Base-by-base conservation (phyloP, 1,140 invertebrate genomes). In the Listronotus oregonensis region DNA sequence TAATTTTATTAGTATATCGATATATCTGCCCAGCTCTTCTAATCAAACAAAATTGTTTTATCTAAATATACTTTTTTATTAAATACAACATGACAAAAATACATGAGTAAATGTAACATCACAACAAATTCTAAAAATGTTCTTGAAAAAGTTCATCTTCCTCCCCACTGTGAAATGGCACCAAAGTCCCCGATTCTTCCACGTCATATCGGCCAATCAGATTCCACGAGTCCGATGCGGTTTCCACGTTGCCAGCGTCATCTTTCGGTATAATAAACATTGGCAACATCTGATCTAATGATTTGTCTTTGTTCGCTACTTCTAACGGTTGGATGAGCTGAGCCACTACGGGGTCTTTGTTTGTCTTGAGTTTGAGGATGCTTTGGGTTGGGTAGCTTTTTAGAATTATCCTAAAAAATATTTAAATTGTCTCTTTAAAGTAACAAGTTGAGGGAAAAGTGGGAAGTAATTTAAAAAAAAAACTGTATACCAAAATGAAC, bases 181-280 rank as follows among this genome's bases (percentile, higher is more conserved):
- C 76, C 18, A 80, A 71, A 12, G 73, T 69, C 40, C 75, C 78
- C 34, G 78, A 76, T 62, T 78, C 78, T 49, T 78, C 78, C 8
- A 80, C 78, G 54, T 75, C 78, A 57, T 78, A 80, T 63, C 73
- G 75, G n/a, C 74, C 77, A 40, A 78, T 76, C 40, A 79, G 70
- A 65, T 69, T 77, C 77, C 77, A 79, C 8, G 72, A 57, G 43
- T 77, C 77, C 42, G 67, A 51, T 47, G 56, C 64, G 39, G 61
- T 66, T 14, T 75, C 71, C 8, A 74, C 66, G 32, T 56, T 66
- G 37, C 57, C 64, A 27, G 46, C 43, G 40, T 73, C 70, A 49
- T 77, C 72, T 46, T 75, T 74, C 0, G 75, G 67, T 56, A 72
- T 71, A 14, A 77, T 70, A 62, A 69, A 74, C 72, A 75, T 73